Evolutionary conservation across 2,113 vertebrate genomes (phyloP), one percentile per base, ranked within the genome.

Genomic region (Brevimyrus niger): DNA sequence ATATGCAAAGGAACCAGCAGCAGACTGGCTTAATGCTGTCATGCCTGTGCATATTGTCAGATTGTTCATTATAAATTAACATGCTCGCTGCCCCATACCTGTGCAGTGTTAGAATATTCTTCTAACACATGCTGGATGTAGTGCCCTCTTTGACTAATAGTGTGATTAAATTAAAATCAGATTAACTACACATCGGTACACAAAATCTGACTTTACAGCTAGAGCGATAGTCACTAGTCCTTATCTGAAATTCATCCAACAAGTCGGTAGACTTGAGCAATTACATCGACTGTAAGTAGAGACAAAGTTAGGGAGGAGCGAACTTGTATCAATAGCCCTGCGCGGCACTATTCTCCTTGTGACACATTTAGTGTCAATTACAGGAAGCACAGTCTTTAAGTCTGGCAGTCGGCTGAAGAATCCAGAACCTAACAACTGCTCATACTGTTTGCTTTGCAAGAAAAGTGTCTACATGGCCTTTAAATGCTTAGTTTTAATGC

Each of bases 41-140:
- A 96, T 96, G 96, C 95, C 94, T 96, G 94, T 95, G 96, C 96
- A 96, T 96, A 96, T 96, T 96, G 96, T 96, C 96, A 96, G 95
- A 95, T 95, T 96, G 96, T 96, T 96, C 96, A 96, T 96, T 96
- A 96, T 96, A 96, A 96, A 96, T 96, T 96, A 96, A 96, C 96
- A 96, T 96, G 95, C 94, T 92, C 95, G 95, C 95, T 96, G 96
- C 96, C 95, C 96, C 95, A 95, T 96, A 96, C 96, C 96, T 96
- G 96, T 93, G 94, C 95, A 95, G 94, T 96, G 96, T 96, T 95
- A 96, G 96, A 96, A 96, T 95, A 96, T 95, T 96, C 95, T 95
- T 95, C 95, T 93, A 95, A 95, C 94, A 95, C 96, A 96, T 94
- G 95, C 92, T 91, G 91, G 92, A 95, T 95, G 94, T 94, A 92